phyloP scores from a whole-genome alignment of 2,888 invertebrate genomes.

The Eustalomyia histrio region DNA sequence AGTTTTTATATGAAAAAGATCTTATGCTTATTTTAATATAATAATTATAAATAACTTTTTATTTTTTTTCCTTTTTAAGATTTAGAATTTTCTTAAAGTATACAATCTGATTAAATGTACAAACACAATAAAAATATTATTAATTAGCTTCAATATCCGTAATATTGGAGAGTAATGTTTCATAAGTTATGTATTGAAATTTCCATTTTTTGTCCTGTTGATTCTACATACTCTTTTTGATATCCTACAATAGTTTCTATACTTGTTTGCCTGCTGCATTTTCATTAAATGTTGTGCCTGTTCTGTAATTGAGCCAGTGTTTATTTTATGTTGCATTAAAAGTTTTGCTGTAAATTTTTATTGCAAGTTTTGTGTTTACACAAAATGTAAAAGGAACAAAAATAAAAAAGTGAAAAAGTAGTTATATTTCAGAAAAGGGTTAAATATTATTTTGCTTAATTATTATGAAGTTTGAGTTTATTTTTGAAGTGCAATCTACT shows the following conservation, averaged over 20 bases:
- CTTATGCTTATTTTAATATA: too few species aligned
- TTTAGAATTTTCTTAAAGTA: too few species aligned
- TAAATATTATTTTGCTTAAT: conserved; percentile 59
- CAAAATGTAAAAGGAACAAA: neutral
- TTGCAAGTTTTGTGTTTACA: conserved; percentile 47
- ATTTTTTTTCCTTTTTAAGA: too few species aligned
- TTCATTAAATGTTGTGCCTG: conserved; percentile 51
- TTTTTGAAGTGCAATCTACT: conserved; percentile 53
- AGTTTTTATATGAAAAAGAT: too few species aligned
- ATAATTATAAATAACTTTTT: too few species aligned
- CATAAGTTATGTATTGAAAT: neutral
- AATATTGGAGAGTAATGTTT: neutral
- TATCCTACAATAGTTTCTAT: neutral
- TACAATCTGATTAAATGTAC: too few species aligned
- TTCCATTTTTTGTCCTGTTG: neutral
- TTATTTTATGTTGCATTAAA: conserved; percentile 60
- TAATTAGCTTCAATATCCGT: neutral
- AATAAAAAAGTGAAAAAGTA: neutral
- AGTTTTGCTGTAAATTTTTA: conserved; percentile 32
- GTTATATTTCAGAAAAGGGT: conserved; percentile 28
- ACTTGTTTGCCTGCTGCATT: conserved; percentile 21
- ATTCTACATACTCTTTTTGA: neutral
- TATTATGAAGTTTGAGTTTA: conserved; percentile 56
- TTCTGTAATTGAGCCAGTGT: conserved; percentile 54
- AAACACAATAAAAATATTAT: too few species aligned